Percentiles rank a stretch among this genome's conserved stretches.
Conservation (phyloP, 2,113 vertebrate genomes). For the Rhinopithecus roxellana region DNA sequence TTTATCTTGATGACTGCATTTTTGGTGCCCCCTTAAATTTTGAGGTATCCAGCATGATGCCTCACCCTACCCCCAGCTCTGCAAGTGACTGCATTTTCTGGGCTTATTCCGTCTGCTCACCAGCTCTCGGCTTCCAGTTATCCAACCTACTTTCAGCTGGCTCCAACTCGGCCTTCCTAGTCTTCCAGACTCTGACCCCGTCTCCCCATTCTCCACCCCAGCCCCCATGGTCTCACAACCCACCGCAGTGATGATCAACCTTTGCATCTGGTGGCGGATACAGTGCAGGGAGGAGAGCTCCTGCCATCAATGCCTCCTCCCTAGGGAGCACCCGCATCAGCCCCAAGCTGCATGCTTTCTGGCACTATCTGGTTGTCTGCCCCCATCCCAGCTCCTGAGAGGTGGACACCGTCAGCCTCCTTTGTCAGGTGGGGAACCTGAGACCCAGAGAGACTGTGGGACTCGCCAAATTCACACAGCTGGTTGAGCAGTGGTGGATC, state of each 20-base stretch:
- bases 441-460: not conserved
- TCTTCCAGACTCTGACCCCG: not conserved
- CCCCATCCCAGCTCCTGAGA: not conserved
- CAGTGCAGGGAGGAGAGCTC: not conserved
- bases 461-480: not conserved
- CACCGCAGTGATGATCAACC: not conserved
- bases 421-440: not conserved
- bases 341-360: not conserved
- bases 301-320: not conserved
- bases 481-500: not conserved
- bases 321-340: rapidly evolving
- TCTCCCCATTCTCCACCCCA: not conserved
- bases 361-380: rapidly evolving
- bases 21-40: not conserved
- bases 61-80: not conserved
- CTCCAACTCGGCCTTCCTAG: not conserved
- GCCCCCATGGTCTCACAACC: not conserved
- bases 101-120: not conserved
- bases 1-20: not conserved
- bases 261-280: rapidly evolving
- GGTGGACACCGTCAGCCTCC: not conserved
- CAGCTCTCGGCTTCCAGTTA: not conserved
- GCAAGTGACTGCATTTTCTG: not conserved
- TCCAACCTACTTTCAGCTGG: not conserved
- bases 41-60: not conserved